A percentile compares a stretch with the other conserved stretches of the same genome.
Evolutionary conservation across 2,113 vertebrate genomes (phyloP).

Genomic region (Cavia aperea): DNA sequence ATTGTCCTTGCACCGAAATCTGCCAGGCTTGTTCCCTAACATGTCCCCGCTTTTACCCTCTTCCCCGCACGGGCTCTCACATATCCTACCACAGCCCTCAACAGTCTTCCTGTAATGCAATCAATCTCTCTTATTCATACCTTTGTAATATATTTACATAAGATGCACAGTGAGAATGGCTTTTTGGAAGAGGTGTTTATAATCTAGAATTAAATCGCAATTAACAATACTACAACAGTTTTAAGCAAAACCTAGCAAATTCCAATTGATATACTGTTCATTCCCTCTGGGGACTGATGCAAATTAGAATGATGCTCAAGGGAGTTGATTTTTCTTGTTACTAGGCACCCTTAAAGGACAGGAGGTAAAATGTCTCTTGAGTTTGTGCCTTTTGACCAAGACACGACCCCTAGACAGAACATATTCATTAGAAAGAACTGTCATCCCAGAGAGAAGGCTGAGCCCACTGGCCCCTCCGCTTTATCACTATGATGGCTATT

Average conservation of each 20-base stretch:
- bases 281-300: background rate
- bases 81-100: background rate
- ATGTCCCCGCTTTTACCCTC: rapidly evolving
- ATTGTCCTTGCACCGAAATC: background rate
- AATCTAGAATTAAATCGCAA: background rate
- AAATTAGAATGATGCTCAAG: background rate
- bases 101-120: too few relatives aligned
- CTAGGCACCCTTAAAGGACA: background rate
- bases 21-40: background rate
- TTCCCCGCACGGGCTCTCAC: background rate
- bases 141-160: background rate
- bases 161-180: background rate
- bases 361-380: background rate
- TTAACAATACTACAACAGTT: background rate
- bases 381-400: background rate
- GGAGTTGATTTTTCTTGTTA: constrained; percentile 21
- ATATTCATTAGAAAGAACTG: background rate
- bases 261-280: background rate
- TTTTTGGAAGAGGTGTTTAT: background rate
- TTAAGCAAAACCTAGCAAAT: background rate
- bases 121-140: background rate
- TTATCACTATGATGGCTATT: background rate
- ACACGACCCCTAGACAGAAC: background rate
- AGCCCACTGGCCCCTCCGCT: background rate
- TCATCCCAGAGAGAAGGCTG: background rate